Evolutionary conservation across 2,797 vertebrate species (phyloP).

Genomic region (Cyclopterus lumpus): DNA sequence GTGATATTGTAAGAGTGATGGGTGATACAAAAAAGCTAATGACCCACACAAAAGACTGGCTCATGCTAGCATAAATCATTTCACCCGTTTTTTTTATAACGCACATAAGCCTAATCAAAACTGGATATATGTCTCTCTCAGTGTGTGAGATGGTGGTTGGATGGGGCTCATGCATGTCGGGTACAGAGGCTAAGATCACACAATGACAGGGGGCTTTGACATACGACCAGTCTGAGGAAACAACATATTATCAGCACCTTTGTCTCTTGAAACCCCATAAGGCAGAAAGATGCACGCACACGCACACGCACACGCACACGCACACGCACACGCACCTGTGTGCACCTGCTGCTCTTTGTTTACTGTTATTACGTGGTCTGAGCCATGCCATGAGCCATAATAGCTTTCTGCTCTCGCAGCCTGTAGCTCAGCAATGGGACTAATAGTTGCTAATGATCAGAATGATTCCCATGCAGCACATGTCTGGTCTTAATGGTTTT

Average conservation of each 20-base stretch:
- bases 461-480: slow-evolving; percentile 54
- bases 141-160: neutral
- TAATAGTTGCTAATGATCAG: slow-evolving; percentile 34
- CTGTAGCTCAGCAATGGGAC: slow-evolving; percentile 16
- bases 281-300: slow-evolving; percentile 12
- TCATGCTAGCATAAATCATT: slow-evolving; percentile 46
- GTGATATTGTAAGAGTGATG: slow-evolving; percentile 55
- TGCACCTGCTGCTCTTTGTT: slow-evolving; percentile 49
- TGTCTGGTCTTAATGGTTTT: slow-evolving; percentile 43
- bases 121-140: slow-evolving; percentile 42
- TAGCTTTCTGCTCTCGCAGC: slow-evolving; percentile 26
- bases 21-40: slow-evolving; percentile 46
- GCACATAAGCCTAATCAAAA: slow-evolving; percentile 55
- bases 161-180: slow-evolving; percentile 28
- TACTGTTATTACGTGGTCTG: slow-evolving; percentile 21
- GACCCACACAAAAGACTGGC: slow-evolving; percentile 27
- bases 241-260: slow-evolving; percentile 32
- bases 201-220: slow-evolving; percentile 42
- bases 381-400: slow-evolving; percentile 29
- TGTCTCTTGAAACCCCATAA: slow-evolving; percentile 32
- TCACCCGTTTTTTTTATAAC: slow-evolving; percentile 30
- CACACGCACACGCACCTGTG: slow-evolving; percentile 3
- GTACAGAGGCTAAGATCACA: slow-evolving; percentile 41
- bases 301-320: neutral
- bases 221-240: slow-evolving; percentile 34